Evolutionary conservation across 2,888 invertebrate genomes (phyloP).

Genomic region (Seira musarum): DNA sequence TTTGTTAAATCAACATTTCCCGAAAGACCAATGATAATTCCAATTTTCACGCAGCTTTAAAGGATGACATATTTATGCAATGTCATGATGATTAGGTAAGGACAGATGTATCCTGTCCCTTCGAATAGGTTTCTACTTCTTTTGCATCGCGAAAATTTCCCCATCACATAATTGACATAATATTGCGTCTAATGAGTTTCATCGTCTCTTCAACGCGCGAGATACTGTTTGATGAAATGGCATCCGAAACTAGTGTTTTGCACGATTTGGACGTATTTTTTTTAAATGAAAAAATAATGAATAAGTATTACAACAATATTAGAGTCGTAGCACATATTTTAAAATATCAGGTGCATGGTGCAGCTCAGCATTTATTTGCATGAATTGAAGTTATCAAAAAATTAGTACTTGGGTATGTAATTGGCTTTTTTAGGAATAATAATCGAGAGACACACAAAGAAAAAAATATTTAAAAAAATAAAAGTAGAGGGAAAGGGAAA

Average conservation of each 20-base stretch:
- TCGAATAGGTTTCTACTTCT: background rate
- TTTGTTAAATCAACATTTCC: background rate
- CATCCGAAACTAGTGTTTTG: too few relatives aligned
- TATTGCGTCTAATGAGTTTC: too few relatives aligned
- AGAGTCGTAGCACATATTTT: too few relatives aligned
- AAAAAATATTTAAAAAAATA: slow-evolving; percentile 16
- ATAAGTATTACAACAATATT: too few relatives aligned
- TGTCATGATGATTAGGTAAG: slow-evolving; percentile 40
- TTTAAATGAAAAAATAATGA: too few relatives aligned
- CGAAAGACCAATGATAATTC: slow-evolving; percentile 3
- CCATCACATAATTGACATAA: too few relatives aligned
- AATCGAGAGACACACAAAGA: background rate
- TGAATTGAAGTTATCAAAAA: slow-evolving; percentile 9
- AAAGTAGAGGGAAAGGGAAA: slow-evolving; percentile 30
- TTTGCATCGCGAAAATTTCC: background rate
- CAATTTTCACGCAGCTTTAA: slow-evolving; percentile 7
- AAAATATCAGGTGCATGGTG: slow-evolving; percentile 14
- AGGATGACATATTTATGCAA: slow-evolving; percentile 36
- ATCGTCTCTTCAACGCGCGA: too few relatives aligned
- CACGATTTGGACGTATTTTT: too few relatives aligned
- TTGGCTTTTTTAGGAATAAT: too few relatives aligned
- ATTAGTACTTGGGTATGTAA: background rate
- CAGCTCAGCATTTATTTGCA: background rate
- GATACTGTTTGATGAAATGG: too few relatives aligned
- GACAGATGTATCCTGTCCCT: slow-evolving; percentile 30